phyloP scores from a whole-genome alignment of 2,797 vertebrate genomes.

The Knipowitschia caucasica region DNA sequence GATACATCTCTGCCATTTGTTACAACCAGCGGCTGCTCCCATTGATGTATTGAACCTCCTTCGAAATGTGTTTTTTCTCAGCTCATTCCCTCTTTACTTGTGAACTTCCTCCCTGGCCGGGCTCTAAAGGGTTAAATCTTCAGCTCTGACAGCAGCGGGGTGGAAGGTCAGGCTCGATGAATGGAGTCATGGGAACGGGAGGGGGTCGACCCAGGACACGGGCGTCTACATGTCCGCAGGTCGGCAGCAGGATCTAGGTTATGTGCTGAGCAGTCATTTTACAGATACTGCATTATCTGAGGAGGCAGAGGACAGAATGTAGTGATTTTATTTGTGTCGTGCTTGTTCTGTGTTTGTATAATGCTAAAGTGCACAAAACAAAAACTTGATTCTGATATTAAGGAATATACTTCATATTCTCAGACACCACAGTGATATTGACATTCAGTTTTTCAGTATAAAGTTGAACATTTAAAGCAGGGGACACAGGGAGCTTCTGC shows the following conservation, averaged over 20 bases:
- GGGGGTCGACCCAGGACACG: slow-evolving; percentile 39
- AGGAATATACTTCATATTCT: too few species aligned
- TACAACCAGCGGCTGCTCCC: not conserved
- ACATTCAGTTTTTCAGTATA: too few species aligned
- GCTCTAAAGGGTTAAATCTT: slow-evolving; percentile 43
- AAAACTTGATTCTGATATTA: too few species aligned
- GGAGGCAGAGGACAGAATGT: too few species aligned
- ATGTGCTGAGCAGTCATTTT: slow-evolving; percentile 39
- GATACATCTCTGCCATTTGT: too few species aligned
- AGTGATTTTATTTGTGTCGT: too few species aligned
- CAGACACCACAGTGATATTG: too few species aligned
- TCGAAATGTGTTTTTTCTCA: not conserved
- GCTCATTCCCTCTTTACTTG: not conserved
- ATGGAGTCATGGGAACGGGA: slow-evolving; percentile 51
- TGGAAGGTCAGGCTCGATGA: slow-evolving; percentile 57
- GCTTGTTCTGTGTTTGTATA: too few species aligned
- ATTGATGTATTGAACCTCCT: slow-evolving; percentile 3
- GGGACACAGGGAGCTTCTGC: too few species aligned
- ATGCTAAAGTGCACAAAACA: too few species aligned
- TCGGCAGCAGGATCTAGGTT: slow-evolving; percentile 48
- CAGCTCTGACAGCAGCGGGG: slow-evolving; percentile 39
- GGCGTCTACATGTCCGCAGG: slow-evolving; percentile 53
- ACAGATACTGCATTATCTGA: slow-evolving; percentile 24
- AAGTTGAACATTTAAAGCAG: too few species aligned
- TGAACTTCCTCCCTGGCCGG: slow-evolving; percentile 13